phyloP scores from a whole-genome alignment of 2,797 vertebrate genomes.

The Petrocephalus sullivani region DNA sequence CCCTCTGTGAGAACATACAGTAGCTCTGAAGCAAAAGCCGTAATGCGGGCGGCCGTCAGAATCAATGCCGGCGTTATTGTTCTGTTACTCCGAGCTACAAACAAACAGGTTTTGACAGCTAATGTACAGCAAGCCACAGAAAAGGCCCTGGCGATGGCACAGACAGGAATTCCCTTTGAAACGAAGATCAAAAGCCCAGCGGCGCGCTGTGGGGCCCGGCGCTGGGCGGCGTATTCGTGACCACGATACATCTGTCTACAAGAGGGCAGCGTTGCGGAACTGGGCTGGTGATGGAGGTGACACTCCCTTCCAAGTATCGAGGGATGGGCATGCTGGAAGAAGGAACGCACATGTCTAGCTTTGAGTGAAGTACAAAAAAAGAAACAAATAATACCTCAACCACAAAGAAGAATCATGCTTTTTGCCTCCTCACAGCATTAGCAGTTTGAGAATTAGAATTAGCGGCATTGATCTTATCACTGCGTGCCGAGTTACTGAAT shows the following conservation, averaged over 20 bases:
- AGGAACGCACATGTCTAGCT: not conserved
- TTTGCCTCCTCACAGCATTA: not conserved
- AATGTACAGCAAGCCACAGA: conserved; percentile 47
- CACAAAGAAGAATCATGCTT: not conserved
- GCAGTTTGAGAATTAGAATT: too few relatives aligned
- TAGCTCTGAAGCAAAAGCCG: conserved; percentile 24
- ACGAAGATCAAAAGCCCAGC: conserved; percentile 62
- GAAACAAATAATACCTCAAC: not conserved
- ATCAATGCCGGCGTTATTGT: conserved; percentile 22
- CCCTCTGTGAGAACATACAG: not conserved
- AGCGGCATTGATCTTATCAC: not conserved
- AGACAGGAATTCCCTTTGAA: conserved; percentile 64
- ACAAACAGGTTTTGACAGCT: conserved; percentile 55
- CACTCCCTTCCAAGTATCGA: conserved; percentile 54
- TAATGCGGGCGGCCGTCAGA: conserved; percentile 36
- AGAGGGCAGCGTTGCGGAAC: conserved; percentile 31
- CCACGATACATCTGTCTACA: conserved; percentile 59
- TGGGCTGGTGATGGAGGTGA: conserved; percentile 38
- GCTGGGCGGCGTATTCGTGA: conserved; percentile 63
- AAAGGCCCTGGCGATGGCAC: conserved; percentile 44
- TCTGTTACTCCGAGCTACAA: conserved; percentile 41
- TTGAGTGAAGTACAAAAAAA: not conserved
- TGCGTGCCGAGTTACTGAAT: not conserved
- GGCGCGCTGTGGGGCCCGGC: conserved; percentile 36
- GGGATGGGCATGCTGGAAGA: conserved; percentile 48